Base-by-base conservation (phyloP, 2,797 vertebrate genomes). In the Hydrocynus forskahlii region DNA sequence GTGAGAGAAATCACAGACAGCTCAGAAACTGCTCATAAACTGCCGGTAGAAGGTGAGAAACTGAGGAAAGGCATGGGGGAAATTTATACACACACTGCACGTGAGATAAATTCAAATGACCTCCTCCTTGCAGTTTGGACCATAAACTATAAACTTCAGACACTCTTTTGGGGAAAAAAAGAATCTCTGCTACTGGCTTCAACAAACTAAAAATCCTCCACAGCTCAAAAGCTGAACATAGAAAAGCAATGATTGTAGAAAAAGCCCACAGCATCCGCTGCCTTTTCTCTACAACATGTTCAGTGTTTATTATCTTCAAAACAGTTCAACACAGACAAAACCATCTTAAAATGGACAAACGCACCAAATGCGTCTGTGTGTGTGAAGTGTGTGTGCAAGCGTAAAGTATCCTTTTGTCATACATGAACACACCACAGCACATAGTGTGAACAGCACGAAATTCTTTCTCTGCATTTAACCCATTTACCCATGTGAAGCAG, bases 1-100 rank as follows among this genome's bases (percentile, higher is more conserved):
- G 60, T 59, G 69, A 73, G 75, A 75, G 50, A 74, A 75, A 82
- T 75, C 75, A 63, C 21, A 23, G 77, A 38, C 81, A 71, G 72
- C 69, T 64, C 60, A 80, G 68, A 76, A 76, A 35, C 73, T 67
- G 81, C 84, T 78, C 79, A 68, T 81, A 88, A 91, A 89, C 77
- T 89, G 87, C 80, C 88, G 84, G 29, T 81, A 87, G 69, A 84
- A 91, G 88, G 89, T 86, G 91, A 88, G 82, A 85, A 64, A 87
- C 88, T 84, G 87, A 86, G 84, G 87, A 89, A 87, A 85, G 81
- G 87, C 62, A 25, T 59, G 83, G 83, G 84, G 80, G 81, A 88
- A 86, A 90, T 86, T 87, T 67, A 84, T 72, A 70, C 83, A 86
- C 82, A 86, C 50, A 52, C 66, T 35, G 87, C 84, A 74, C 16